Evolutionary conservation across 2,797 vertebrate genomes (phyloP), one percentile per base, ranked within the genome.

Genomic region (Propithecus deckenii): DNA sequence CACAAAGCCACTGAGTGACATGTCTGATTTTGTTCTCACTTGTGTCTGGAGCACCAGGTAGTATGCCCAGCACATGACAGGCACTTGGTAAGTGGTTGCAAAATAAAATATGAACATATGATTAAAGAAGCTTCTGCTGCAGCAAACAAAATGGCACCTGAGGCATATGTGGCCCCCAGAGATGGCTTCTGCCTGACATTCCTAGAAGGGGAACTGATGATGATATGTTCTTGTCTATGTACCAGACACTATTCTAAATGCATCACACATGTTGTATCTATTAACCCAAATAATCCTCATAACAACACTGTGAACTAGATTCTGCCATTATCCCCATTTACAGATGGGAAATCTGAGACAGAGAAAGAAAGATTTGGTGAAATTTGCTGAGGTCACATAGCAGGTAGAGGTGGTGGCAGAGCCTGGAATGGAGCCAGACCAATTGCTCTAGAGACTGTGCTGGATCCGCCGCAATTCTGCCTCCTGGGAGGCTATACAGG

Each of bases 401-500:
- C 20, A 46, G 17, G 8, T 18, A 41, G 1, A 81, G 30, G n/a
- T 2, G 5, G 4, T 7, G 18, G 46, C 22, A 38, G 35, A 93
- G 10, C 9, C 22, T 32, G 30, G 41, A 89, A 55, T 22, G 12
- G 4, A 52, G 61, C 67, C 5, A 25, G 50, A 14, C 15, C 30
- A 52, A 1, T 0, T 32, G 10, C 72, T 81, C 8, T 17, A 41
- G 67, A 86, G 13, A 59, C 2, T 5, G 46, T 6, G 14, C 5
- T 12, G 38, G 35, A 43, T n/a, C 20, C 9, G 3, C 13, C 28
- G 46, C 1, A 10, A 10, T 41, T 12, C 38, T 41, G n/a, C 13
- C 48, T 81, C 74, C 55, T 41, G 14, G 4, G 6, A 59, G 2
- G 28, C 63, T 32, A 2, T 1, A 0, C 2, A 2, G 48, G 22